These are phyloP conservation scores for Gadopsis marmoratus DNA, from an alignment of 2,797 vertebrate genomes.

Conservation along the genomic window DNA sequence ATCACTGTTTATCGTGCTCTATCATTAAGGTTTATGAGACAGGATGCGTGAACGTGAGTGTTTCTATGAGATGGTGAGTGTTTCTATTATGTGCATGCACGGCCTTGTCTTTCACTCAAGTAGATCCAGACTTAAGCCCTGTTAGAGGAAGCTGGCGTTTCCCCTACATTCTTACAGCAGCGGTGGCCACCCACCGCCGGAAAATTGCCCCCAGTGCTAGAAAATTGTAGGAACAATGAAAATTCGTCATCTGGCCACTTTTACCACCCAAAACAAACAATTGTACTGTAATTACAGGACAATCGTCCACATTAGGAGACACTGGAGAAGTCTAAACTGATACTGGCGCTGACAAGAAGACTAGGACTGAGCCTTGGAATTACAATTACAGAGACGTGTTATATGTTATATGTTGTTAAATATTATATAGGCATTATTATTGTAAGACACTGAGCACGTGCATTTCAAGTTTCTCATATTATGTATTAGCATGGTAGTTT, in stretches of 20 bases:
- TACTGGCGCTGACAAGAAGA: constrained; percentile 15
- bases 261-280: constrained; percentile 79
- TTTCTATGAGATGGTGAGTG: constrained; percentile 66
- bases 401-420: background rate
- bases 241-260: constrained; percentile 72
- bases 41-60: constrained; percentile 74
- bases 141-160: constrained; percentile 73
- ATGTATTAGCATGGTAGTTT: constrained; percentile 5
- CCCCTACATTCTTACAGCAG: constrained; percentile 75
- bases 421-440: background rate
- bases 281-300: constrained; percentile 78
- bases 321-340: constrained; percentile 61
- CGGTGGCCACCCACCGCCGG: constrained; percentile 75
- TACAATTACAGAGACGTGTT: constrained; percentile 1
- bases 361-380: background rate
- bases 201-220: constrained; percentile 70
- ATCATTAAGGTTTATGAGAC: constrained; percentile 85
- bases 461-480: too few relatives aligned
- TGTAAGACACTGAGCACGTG: background rate
- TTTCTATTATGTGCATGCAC: constrained; percentile 72
- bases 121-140: constrained; percentile 56
- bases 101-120: constrained; percentile 73
- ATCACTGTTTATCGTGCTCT: constrained; percentile 81
- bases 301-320: constrained; percentile 63
- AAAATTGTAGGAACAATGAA: constrained; percentile 76